phyloP scores from a whole-genome alignment of 2,888 invertebrate species.

The Taphrorychus bicolor region DNA sequence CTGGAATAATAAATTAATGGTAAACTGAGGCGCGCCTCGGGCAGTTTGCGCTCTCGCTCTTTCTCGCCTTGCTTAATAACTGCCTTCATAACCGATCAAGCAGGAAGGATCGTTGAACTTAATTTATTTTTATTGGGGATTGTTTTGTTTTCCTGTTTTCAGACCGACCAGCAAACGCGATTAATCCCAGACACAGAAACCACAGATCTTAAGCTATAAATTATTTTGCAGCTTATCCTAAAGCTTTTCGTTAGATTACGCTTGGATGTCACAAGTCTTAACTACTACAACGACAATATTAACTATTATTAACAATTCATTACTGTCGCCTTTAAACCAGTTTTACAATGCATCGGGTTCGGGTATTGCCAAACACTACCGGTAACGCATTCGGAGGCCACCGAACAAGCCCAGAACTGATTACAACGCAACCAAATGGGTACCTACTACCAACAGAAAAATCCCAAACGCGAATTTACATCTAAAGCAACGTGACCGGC shows the following conservation, averaged over 20 bases:
- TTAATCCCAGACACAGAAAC: neutral
- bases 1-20: neutral
- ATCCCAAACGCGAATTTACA: neutral
- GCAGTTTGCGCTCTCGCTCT: constrained; percentile 1
- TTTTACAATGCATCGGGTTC: neutral
- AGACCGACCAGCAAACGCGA: too few relatives aligned
- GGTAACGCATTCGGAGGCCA: neutral
- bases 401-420: neutral
- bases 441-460: too few relatives aligned
- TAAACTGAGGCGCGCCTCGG: constrained; percentile 4
- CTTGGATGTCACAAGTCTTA: too few relatives aligned
- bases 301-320: neutral
- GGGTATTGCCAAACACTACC: neutral
- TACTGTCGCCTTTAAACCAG: neutral
- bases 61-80: constrained; percentile 25
- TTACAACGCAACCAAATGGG: too few relatives aligned
- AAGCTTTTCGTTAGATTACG: too few relatives aligned
- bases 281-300: too few relatives aligned
- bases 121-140: neutral
- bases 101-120: constrained; percentile 36
- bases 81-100: constrained; percentile 30
- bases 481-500: neutral
- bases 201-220: too few relatives aligned
- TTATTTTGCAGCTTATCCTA: too few relatives aligned
- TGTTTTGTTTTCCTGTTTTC: neutral